These are phyloP conservation scores for Rousettus madagascariensis DNA, from an alignment of 2,797 vertebrate genomes.

Conservation along the genomic window DNA sequence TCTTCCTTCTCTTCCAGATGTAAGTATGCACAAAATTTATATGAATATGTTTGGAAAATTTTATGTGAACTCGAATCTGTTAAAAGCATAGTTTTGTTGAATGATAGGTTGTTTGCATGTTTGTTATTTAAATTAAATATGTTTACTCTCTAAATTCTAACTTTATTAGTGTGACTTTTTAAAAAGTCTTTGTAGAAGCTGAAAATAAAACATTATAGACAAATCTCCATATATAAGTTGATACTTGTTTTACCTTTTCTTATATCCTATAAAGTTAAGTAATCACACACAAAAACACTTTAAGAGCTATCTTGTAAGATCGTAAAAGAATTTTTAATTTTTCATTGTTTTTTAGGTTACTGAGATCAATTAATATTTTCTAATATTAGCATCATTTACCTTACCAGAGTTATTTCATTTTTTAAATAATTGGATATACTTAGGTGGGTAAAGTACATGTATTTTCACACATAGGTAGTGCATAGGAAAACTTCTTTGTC, in stretches of 20 bases:
- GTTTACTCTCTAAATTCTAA: neutral
- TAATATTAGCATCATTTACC: neutral
- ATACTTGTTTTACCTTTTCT: constrained; percentile 1
- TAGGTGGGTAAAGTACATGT: neutral
- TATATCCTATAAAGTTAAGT: neutral
- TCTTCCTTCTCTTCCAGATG: constrained; percentile 88
- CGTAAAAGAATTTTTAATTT: neutral
- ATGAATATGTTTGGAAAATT: neutral
- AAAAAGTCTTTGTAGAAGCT: neutral
- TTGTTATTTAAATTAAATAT: constrained; percentile 24
- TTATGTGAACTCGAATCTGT: neutral
- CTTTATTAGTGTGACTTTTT: neutral
- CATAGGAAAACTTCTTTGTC: neutral
- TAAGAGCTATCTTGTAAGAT: neutral
- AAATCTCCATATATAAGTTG: neutral
- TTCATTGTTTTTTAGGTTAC: constrained; percentile 13
- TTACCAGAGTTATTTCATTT: neutral
- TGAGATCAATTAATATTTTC: neutral
- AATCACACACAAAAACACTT: neutral
- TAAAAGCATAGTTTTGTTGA: neutral
- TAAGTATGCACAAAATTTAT: constrained; percentile 75
- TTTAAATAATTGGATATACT: neutral
- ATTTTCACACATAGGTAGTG: neutral
- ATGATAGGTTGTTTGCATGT: neutral
- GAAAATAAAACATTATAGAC: neutral